phyloP scores from a whole-genome alignment of 2,113 vertebrate genomes.

The Lycaon pictus region DNA sequence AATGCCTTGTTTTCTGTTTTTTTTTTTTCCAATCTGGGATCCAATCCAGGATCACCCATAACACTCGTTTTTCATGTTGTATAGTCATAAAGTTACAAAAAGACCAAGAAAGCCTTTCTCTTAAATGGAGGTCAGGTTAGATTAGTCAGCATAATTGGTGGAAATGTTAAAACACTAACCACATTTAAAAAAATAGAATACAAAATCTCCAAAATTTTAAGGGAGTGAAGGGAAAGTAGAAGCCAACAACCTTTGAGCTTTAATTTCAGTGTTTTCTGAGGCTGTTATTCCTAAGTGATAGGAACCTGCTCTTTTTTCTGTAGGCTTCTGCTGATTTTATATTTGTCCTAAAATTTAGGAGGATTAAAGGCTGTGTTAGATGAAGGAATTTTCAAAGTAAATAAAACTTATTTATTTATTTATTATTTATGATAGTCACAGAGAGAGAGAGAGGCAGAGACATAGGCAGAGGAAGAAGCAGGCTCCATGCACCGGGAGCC shows the following conservation, averaged over 20 bases:
- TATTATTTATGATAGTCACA: no score
- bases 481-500: no score
- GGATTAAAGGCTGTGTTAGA: neutral
- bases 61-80: neutral
- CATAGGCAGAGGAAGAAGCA: no score
- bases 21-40: neutral
- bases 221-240: neutral
- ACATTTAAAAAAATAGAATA: neutral
- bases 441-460: no score
- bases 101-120: neutral
- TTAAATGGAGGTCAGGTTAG: neutral
- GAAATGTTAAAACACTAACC: conserved; percentile 1
- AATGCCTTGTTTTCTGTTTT: neutral
- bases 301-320: neutral
- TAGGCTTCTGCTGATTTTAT: neutral
- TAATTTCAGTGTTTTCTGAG: neutral
- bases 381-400: neutral
- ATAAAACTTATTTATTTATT: neutral
- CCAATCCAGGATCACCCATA: neutral
- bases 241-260: neutral
- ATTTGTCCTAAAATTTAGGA: neutral
- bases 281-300: neutral
- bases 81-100: conserved; percentile 18
- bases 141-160: neutral
- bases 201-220: neutral